Evolutionary conservation across 2,888 invertebrate species (phyloP), one percentile per base, ranked within the genome.

Genomic region (Chromoteleia sp.): DNA sequence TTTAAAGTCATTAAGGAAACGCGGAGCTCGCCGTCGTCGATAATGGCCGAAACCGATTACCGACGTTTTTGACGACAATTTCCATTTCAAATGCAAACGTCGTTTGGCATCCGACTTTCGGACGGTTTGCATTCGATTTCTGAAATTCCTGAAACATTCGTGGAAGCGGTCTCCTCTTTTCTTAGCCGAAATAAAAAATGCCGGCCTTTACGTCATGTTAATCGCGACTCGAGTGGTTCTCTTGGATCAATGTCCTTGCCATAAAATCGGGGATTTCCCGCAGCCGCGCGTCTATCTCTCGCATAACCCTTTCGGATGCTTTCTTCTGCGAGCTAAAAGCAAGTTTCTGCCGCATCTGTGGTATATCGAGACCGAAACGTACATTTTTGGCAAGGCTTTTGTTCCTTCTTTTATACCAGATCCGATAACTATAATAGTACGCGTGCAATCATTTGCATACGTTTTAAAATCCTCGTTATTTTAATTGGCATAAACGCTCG

Each of bases 81-180:
- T 63, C 19, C 30, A 63, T 33, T 63, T 48, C 2, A 33, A 63
- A 63, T 48, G n/a, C 59, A 12, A 14, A 12, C 14, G 25, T 6
- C 6, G 6, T 25, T 25, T n/a, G n/a, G n/a, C n/a, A n/a, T 12
- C 39, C n/a, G 14, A 19, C 19, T 39, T 36, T 17, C 33, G n/a
- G 33, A 10, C 2, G 8, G 36, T 54, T 54, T 33, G 54, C 36
- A 54, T 54, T 54, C 15, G 14, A 4, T 6, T 6, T 30, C 8
- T 1, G 33, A 14, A 41, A 41, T 41, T 41, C 39, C n/a, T 0
- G n/a, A 36, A 36, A 36, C 6, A 41, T 41, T 14, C 39, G 5
- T 41, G 5, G 39, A 41, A 41, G 14, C 39, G 1, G 5, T 36
- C n/a, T 36, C 25, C 3, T 4, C 25, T 41, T 41, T 41, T 14